Percentiles rank a stretch among this genome's conserved stretches.
Conservation (phyloP, 2,113 vertebrate genomes). For the Tursiops truncatus region DNA sequence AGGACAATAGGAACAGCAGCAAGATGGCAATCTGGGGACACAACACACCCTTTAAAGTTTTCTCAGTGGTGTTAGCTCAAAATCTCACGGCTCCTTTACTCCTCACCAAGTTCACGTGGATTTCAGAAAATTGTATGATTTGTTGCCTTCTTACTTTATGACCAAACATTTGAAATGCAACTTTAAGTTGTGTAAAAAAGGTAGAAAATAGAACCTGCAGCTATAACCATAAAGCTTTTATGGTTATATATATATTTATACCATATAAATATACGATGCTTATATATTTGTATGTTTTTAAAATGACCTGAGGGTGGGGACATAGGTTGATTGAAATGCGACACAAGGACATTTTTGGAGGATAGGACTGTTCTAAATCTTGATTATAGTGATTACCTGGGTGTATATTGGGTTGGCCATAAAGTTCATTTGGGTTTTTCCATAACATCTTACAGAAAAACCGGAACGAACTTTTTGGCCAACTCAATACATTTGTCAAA, state of each 20-base stretch:
- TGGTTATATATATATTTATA: neutral
- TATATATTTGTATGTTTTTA: neutral
- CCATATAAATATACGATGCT: neutral
- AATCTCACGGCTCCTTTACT: rapidly evolving
- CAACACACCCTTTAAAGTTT: rapidly evolving
- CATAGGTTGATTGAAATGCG: neutral
- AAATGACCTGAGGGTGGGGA: neutral
- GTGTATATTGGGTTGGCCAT: too few species aligned
- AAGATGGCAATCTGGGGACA: neutral
- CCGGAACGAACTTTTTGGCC: too few species aligned
- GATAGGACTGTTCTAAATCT: neutral
- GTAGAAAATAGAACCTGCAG: neutral
- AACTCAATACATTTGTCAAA: too few species aligned
- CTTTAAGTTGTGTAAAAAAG: neutral
- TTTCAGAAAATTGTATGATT: rapidly evolving
- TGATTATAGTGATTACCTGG: rapidly evolving
- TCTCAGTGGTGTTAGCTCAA: rapidly evolving
- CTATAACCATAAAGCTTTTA: rapidly evolving
- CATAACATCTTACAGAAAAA: too few species aligned
- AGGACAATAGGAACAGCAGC: neutral
- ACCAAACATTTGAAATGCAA: too few species aligned
- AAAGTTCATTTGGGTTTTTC: too few species aligned
- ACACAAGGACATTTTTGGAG: too few species aligned
- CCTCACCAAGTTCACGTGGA: neutral
- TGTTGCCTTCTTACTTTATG: neutral